Conservation (phyloP, 2,888 invertebrate species). For the Aphodius granarius region DNA sequence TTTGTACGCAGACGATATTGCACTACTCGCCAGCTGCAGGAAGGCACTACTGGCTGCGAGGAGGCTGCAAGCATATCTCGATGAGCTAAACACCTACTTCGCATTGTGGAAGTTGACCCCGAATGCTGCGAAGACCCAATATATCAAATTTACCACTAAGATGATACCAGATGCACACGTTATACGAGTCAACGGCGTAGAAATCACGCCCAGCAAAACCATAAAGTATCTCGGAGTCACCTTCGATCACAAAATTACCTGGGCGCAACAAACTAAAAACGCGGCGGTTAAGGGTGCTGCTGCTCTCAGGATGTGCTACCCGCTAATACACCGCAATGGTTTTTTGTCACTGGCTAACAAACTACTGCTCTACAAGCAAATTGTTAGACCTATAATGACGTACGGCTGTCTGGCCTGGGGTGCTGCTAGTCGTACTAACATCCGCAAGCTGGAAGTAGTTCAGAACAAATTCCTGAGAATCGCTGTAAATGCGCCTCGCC, state of each 20-base stretch:
- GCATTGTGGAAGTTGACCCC: neutral
- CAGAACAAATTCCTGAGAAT: neutral
- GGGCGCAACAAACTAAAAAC: neutral
- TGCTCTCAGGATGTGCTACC: neutral
- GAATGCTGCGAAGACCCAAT: neutral
- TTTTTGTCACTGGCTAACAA: neutral
- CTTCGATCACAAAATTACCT: neutral
- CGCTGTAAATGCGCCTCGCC: neutral
- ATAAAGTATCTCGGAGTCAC: neutral
- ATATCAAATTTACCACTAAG: neutral
- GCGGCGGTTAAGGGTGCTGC: neutral
- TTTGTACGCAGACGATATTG: conserved; percentile 1
- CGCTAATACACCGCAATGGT: neutral
- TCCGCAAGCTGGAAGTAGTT: neutral
- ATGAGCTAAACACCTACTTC: neutral
- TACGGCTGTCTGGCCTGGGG: neutral
- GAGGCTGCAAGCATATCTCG: neutral
- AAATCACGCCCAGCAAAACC: neutral
- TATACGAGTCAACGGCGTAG: neutral
- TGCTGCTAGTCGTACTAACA: neutral
- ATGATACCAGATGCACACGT: neutral
- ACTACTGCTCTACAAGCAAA: neutral
- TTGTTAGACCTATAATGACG: neutral
- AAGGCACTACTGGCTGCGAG: neutral
- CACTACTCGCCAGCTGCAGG: neutral